phyloP scores from a whole-genome alignment of 2,888 invertebrate genomes.

The Drosophila falleni region DNA sequence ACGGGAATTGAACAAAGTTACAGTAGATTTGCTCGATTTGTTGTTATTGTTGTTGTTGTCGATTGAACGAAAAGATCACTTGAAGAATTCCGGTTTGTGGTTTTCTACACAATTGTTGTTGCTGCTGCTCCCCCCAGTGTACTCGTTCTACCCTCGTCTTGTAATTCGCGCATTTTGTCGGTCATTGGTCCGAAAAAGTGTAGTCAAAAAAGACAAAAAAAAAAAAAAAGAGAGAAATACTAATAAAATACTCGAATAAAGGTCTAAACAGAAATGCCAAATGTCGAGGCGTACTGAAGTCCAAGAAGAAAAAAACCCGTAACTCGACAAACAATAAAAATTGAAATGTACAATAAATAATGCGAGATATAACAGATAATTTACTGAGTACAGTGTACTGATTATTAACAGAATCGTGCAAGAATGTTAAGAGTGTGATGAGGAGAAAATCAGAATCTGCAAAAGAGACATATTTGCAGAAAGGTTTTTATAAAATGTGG shows the following conservation, averaged over 20 bases:
- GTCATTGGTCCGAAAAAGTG: conserved; percentile 78
- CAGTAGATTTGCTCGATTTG: conserved; percentile 49
- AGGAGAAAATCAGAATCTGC: conserved; percentile 43
- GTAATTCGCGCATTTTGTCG: conserved; percentile 71
- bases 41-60: conserved; percentile 42
- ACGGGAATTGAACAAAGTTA: conserved; percentile 44
- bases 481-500: conserved; percentile 47
- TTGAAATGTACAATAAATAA: conserved; percentile 24
- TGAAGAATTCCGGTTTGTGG: conserved; percentile 78
- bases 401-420: conserved; percentile 54
- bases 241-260: conserved; percentile 30
- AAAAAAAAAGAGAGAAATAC: conserved; percentile 29
- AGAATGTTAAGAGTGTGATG: conserved; percentile 54
- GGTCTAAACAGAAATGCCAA: conserved; percentile 60
- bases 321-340: conserved; percentile 32
- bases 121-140: conserved; percentile 15
- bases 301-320: conserved; percentile 29
- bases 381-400: conserved; percentile 1
- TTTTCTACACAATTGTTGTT: conserved; percentile 57
- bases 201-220: conserved; percentile 46
- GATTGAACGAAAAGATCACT: conserved; percentile 77
- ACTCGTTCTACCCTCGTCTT: conserved; percentile 3
- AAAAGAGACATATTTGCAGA: conserved; percentile 24
- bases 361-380: conserved; percentile 16
- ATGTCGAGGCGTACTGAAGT: conserved; percentile 55